These are phyloP conservation scores for Brachionus rotundiformis DNA, from an alignment of 1,140 invertebrate species.

Conservation along the genomic window DNA sequence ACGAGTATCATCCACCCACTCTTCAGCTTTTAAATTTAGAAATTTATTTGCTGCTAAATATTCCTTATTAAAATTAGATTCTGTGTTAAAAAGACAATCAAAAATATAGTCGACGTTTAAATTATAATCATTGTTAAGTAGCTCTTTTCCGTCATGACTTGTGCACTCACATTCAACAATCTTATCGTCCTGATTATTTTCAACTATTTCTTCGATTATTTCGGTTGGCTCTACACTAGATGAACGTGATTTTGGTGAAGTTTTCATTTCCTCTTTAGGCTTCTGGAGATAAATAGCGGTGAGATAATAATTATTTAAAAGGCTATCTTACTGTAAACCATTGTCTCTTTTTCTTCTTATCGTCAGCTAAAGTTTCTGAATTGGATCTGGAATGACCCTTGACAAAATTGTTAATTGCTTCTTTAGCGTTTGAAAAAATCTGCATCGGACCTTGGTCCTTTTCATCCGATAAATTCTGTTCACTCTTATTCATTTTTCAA, in stretches of 20 bases:
- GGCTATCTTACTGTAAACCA: conserved; percentile 17
- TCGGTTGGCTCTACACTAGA: neutral
- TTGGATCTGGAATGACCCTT: neutral
- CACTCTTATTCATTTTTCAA: conserved; percentile 13
- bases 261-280: neutral
- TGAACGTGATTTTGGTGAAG: neutral
- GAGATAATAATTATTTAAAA: too few relatives aligned
- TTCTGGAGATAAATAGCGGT: too few relatives aligned
- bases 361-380: conserved; percentile 15
- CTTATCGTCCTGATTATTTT: neutral
- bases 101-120: neutral
- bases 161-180: neutral
- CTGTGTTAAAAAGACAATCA: conserved; percentile 30
- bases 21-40: neutral
- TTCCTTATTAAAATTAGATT: conserved; percentile 11
- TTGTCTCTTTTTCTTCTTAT: conserved; percentile 2
- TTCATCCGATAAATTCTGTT: neutral
- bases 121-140: neutral
- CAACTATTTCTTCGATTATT: neutral
- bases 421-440: conserved; percentile 2
- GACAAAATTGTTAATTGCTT: conserved; percentile 23
- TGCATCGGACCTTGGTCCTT: conserved; percentile 10
- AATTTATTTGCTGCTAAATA: conserved; percentile 8
- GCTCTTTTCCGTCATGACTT: conserved; percentile 14
- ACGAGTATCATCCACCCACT: neutral